phyloP scores from a whole-genome alignment of 2,797 vertebrate species.

The Betta splendens region DNA sequence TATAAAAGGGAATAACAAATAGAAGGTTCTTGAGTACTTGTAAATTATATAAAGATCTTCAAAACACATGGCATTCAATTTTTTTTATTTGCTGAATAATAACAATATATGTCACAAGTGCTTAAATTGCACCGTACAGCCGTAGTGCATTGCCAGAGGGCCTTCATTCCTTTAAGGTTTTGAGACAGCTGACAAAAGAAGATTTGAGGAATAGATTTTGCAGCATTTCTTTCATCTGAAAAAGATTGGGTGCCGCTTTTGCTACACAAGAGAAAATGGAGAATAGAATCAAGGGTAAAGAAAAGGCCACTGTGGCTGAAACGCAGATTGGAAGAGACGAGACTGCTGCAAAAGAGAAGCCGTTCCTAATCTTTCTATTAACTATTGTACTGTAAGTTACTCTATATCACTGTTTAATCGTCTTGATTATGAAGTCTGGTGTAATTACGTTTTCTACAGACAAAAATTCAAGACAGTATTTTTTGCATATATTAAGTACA shows the following conservation, averaged over 20 bases:
- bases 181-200: background rate
- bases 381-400: too few species aligned
- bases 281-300: background rate
- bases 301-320: too few species aligned
- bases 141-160: background rate
- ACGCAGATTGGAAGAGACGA: background rate
- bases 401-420: too few species aligned
- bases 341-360: background rate
- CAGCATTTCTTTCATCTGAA: background rate
- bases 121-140: slow-evolving; percentile 15
- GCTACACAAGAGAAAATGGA: background rate
- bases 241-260: background rate
- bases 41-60: too few species aligned
- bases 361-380: background rate
- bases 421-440: background rate
- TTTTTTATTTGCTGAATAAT: slow-evolving; percentile 30
- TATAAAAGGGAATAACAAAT: background rate
- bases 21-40: background rate
- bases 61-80: slow-evolving; percentile 1
- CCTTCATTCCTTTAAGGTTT: background rate
- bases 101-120: slow-evolving; percentile 13
- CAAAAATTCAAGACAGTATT: slow-evolving; percentile 2
- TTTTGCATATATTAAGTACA: slow-evolving; percentile 23
- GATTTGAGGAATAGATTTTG: background rate
- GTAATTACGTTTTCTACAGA: slow-evolving; percentile 9